Percentiles rank a stretch among this genome's conserved stretches.
Evolutionary conservation across 2,888 invertebrate genomes (phyloP).

Genomic region (Eristalis intricaria): DNA sequence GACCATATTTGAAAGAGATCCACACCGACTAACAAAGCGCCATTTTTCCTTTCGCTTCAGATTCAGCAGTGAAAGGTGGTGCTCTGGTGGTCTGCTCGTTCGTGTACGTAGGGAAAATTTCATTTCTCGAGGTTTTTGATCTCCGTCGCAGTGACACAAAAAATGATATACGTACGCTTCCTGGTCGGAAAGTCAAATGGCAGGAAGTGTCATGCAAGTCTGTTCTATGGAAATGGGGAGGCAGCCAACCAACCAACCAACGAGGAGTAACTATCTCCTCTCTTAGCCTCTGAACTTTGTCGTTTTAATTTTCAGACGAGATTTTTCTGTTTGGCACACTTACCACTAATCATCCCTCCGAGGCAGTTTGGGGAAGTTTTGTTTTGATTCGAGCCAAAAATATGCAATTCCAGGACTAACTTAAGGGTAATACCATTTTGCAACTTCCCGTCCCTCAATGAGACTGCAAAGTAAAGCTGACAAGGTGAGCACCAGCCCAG

Average conservation of each 20-base stretch:
- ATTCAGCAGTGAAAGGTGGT: constrained; percentile 38
- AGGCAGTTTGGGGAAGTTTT: constrained; percentile 39
- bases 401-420: constrained; percentile 69
- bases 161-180: constrained; percentile 72
- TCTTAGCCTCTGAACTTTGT: constrained; percentile 81
- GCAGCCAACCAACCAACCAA: constrained; percentile 26
- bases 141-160: constrained; percentile 56
- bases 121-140: constrained; percentile 53
- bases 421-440: constrained; percentile 68
- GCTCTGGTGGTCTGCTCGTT: not conserved
- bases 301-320: constrained; percentile 78
- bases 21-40: constrained; percentile 33
- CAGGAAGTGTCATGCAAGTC: constrained; percentile 73
- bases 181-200: constrained; percentile 73
- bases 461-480: constrained; percentile 46
- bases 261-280: constrained; percentile 78
- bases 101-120: constrained; percentile 50
- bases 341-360: constrained; percentile 14
- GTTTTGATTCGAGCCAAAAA: constrained; percentile 65
- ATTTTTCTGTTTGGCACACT: constrained; percentile 44
- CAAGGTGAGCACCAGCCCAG: constrained; percentile 35
- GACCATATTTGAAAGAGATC: constrained; percentile 70
- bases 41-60: constrained; percentile 43
- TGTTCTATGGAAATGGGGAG: constrained; percentile 46
- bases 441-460: constrained; percentile 56